Percentiles rank a stretch among this genome's conserved stretches.
phyloP scores from a whole-genome alignment of 2,797 vertebrate species.

The Falco novaeseelandiae region DNA sequence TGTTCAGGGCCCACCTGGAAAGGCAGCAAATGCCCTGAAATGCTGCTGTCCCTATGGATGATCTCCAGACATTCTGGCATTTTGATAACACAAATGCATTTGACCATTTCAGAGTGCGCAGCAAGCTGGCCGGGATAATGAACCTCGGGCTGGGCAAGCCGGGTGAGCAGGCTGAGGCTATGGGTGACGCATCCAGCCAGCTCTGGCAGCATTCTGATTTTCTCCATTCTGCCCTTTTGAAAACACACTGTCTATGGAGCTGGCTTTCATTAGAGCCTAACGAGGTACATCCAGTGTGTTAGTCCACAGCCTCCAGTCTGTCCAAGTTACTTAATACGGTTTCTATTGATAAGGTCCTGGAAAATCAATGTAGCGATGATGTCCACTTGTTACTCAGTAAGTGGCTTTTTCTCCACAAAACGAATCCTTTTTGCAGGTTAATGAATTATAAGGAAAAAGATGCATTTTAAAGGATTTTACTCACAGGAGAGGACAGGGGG shows the following conservation, averaged over 20 bases:
- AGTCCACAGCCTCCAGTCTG: background rate
- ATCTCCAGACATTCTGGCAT: background rate
- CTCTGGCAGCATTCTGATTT: fast-evolving
- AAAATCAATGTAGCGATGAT: background rate
- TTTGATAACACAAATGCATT: fast-evolving
- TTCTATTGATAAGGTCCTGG: background rate
- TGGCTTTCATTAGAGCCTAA: background rate
- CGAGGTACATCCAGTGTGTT: background rate
- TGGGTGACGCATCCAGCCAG: background rate
- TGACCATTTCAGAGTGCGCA: background rate
- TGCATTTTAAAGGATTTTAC: background rate
- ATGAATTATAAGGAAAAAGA: background rate
- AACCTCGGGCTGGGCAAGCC: fast-evolving
- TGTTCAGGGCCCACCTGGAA: background rate
- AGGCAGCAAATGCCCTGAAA: fast-evolving
- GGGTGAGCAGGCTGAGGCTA: fast-evolving
- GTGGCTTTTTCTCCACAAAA: background rate
- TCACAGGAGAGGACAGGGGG: fast-evolving
- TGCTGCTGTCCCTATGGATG: fast-evolving
- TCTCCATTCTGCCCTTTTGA: background rate
- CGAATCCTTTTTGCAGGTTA: background rate
- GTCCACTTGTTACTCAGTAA: background rate
- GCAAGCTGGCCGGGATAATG: fast-evolving
- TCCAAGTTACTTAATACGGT: background rate
- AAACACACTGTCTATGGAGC: fast-evolving